Conservation (phyloP, 2,888 invertebrate genomes). For the Lasiommata megera region DNA sequence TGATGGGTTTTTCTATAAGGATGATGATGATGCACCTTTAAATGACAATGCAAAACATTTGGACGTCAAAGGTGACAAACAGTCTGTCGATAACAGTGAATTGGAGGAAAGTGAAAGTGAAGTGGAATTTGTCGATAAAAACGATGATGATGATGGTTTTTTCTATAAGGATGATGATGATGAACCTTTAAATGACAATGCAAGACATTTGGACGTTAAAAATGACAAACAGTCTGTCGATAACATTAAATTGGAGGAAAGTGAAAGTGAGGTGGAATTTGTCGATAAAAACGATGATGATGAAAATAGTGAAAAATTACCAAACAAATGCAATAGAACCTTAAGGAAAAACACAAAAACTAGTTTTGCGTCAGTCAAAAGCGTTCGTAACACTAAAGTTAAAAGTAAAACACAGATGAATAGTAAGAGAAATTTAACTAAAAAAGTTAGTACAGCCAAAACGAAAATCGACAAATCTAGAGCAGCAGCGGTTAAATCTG, state of each 20-base stretch:
- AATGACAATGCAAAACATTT: background rate
- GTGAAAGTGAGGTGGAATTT: background rate
- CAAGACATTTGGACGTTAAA: background rate
- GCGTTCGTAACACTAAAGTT: background rate
- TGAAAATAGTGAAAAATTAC: background rate
- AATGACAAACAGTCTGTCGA: background rate
- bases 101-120: background rate
- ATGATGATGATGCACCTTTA: background rate
- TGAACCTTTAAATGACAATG: background rate
- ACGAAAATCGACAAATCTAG: background rate
- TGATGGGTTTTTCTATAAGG: background rate
- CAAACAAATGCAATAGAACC: background rate
- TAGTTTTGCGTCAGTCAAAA: background rate
- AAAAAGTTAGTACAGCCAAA: background rate
- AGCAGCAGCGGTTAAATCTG: background rate
- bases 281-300: background rate
- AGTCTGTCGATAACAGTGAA: background rate
- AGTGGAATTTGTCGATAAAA: background rate
- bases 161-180: background rate
- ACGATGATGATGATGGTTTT: background rate
- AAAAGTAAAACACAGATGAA: background rate
- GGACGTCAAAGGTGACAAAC: background rate
- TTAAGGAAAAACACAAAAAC: background rate
- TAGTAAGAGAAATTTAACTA: background rate
- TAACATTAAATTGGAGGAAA: background rate